Evolutionary conservation across 2,888 invertebrate genomes (phyloP).

Genomic region (Macropis europaea): DNA sequence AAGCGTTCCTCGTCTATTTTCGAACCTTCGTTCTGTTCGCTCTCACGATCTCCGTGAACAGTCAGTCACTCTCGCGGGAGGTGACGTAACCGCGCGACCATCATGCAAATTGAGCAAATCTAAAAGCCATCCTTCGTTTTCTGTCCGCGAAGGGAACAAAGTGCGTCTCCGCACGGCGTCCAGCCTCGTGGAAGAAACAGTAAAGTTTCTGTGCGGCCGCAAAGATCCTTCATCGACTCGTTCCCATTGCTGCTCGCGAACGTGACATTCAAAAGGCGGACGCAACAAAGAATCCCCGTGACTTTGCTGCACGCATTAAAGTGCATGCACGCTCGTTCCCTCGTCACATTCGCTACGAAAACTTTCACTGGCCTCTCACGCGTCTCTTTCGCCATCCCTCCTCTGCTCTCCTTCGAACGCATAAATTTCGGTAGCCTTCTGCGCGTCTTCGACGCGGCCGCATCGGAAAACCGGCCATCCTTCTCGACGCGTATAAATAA

Average conservation of each 20-base stretch:
- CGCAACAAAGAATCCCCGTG: constrained; percentile 37
- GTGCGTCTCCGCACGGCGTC: no score
- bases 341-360: constrained; percentile 33
- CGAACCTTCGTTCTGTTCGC: constrained; percentile 34
- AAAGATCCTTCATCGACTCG: constrained; percentile 20
- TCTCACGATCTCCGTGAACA: no score
- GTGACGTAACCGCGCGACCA: constrained; percentile 26
- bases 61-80: constrained; percentile 10
- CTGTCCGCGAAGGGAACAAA: not conserved
- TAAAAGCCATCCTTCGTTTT: not conserved
- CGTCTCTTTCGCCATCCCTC: not conserved
- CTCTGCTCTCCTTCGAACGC: not conserved
- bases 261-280: constrained; percentile 39
- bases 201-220: no score
- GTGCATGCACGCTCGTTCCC: constrained; percentile 8
- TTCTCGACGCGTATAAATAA: constrained; percentile 49
- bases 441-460: not conserved
- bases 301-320: constrained; percentile 54
- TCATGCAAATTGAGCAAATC: constrained; percentile 1
- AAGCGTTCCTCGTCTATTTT: constrained; percentile 55
- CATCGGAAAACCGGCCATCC: constrained; percentile 28
- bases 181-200: not conserved
- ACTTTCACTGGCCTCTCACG: constrained; percentile 54
- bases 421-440: constrained; percentile 55
- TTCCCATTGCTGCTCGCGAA: constrained; percentile 16